Base-by-base conservation (phyloP, 2,113 vertebrate species). In the Machaerirhynchus nigripectus region DNA sequence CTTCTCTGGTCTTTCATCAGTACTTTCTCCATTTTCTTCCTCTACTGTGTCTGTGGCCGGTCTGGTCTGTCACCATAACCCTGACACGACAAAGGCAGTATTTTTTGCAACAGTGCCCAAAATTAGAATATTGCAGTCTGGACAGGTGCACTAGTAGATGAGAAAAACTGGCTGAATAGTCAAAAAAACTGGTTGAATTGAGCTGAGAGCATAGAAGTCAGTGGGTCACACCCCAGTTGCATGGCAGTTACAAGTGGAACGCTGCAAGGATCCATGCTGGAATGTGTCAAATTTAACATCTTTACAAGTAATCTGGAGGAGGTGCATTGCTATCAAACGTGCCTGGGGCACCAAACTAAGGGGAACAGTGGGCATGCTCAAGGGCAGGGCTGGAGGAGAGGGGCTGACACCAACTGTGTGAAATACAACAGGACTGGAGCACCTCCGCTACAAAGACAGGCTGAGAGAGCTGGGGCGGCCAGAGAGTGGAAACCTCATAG, bases 331-430 rank as follows among this genome's bases (percentile, higher is more conserved):
- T 61, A 8, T 33, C 46, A 20, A 11, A 64, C 1, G 4, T 60
- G 12, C 9, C 8, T 10, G 2, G 35, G 42, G 24, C 59, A 61
- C 47, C 24, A 50, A 2, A 40, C 24, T 15, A 30, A 15, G 27
- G 27, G 35, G 5, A 27, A 28, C 12, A 52, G 42, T 0, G 31
- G 42, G 7, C 40, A 14, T 1, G 3, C 28, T 39, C 2, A 5
- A 35, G 24, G 49, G 33, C 44, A 50, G 37, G 69, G 35, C 57
- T 61, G 70, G 40, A 76, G 44, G 24, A 67, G 56, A 44, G 17
- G n/a, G 35, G 9, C 24, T 78, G 53, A 24, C 33, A 77, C 47
- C 11, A 49, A 4, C 19, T 17, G 14, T 15, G 13, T 1, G 15
- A 57, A 55, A 35, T 46, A 61, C 11, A 57, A 15, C 42, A 35